Percentiles rank a stretch among this genome's conserved stretches.
These are phyloP conservation scores for Micoletzkya japonica DNA, from an alignment of 2,888 invertebrate species.

Conservation along the genomic window DNA sequence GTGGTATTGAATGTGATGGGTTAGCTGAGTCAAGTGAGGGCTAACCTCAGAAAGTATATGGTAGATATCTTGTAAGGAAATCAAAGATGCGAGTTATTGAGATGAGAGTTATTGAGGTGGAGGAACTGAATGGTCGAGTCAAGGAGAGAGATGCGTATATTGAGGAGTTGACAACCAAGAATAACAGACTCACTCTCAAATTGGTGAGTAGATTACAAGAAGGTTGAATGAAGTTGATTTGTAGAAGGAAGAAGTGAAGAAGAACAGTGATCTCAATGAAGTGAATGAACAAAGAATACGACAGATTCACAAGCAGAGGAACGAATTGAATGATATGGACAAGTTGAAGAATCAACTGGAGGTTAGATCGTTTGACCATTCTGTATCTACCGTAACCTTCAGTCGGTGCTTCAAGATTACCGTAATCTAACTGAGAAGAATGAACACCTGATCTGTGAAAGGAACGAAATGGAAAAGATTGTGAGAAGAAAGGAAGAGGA, in stretches of 20 bases:
- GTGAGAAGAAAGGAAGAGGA: too few relatives aligned
- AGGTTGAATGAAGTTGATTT: background rate
- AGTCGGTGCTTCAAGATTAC: too few relatives aligned
- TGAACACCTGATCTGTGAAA: too few relatives aligned
- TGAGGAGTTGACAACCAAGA: background rate
- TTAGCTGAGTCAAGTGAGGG: too few relatives aligned
- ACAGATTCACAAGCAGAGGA: background rate
- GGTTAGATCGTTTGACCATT: too few relatives aligned
- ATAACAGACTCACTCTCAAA: background rate
- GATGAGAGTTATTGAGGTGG: too few relatives aligned
- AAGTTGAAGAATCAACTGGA: background rate
- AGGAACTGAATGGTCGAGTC: background rate
- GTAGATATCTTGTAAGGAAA: background rate
- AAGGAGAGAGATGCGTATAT: constrained; percentile 10
- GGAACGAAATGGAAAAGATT: too few relatives aligned
- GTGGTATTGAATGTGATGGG: background rate
- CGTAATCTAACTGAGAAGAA: too few relatives aligned
- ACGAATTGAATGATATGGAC: background rate
- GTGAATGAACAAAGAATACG: background rate
- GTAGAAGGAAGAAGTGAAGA: background rate
- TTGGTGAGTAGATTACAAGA: background rate
- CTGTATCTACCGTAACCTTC: too few relatives aligned
- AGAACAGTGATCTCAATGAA: background rate
- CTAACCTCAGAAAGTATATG: too few relatives aligned
- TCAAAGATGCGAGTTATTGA: background rate